Evolutionary conservation across 2,888 invertebrate species (phyloP).

Genomic region (Cephus pygmeus): DNA sequence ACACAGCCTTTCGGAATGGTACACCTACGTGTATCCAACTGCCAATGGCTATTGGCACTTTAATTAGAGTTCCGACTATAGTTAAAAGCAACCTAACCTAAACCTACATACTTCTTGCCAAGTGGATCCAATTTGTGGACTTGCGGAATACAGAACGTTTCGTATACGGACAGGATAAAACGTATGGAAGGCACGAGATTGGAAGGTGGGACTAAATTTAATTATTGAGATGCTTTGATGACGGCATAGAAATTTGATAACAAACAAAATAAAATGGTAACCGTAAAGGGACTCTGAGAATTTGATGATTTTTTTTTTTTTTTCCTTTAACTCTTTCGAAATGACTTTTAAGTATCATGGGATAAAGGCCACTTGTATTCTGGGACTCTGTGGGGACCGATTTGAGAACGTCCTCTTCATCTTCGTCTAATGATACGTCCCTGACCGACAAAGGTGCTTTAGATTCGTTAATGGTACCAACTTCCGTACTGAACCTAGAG

Average conservation of each 20-base stretch:
- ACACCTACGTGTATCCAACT: not conserved
- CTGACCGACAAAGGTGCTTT: slow-evolving; percentile 8
- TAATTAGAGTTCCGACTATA: not conserved
- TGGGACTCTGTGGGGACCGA: not conserved
- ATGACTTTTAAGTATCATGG: not conserved
- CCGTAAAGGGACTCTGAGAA: no score
- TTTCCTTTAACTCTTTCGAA: not conserved
- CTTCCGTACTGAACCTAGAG: slow-evolving; percentile 10
- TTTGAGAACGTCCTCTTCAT: not conserved
- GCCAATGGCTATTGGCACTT: not conserved
- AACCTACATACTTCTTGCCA: not conserved
- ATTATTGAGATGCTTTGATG: not conserved
- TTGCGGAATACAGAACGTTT: not conserved
- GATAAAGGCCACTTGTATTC: not conserved
- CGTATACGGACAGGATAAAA: not conserved
- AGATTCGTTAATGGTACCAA: slow-evolving; percentile 11
- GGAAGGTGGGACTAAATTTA: not conserved
- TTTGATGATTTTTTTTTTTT: no score
- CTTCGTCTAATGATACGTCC: slow-evolving; percentile 13
- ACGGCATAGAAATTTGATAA: not conserved
- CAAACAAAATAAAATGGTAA: not conserved
- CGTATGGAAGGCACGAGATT: not conserved
- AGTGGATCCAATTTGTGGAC: not conserved
- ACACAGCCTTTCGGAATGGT: not conserved
- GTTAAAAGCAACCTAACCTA: not conserved